Conservation (phyloP, 2,888 invertebrate species). For the Lepidonotus clava region DNA sequence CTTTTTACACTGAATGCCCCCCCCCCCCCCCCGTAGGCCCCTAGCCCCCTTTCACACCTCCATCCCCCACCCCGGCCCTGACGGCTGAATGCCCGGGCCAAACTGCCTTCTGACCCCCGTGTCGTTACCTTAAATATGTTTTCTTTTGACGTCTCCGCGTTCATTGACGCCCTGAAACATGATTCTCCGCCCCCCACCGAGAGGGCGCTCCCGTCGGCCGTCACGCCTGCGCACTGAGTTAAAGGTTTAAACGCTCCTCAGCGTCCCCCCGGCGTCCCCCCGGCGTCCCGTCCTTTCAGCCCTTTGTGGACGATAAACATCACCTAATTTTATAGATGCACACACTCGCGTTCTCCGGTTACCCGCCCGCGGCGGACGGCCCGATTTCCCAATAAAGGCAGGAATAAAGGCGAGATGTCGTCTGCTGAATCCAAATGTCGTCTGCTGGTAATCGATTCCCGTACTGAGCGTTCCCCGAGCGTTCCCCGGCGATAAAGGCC, state of each 20-base stretch:
- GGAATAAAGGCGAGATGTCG: not conserved
- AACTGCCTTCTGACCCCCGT: constrained; percentile 20
- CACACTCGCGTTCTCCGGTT: not conserved
- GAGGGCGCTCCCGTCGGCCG: not conserved
- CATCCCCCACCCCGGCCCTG: not conserved
- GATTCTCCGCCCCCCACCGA: not conserved
- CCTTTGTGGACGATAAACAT: constrained; percentile 46
- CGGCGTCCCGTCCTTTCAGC: not conserved
- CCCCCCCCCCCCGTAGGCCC: too few species aligned
- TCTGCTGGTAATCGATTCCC: not conserved
- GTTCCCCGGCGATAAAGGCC: not conserved
- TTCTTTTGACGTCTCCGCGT: constrained; percentile 35
- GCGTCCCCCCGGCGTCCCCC: not conserved
- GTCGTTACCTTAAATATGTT: constrained; percentile 41
- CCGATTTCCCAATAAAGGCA: not conserved
- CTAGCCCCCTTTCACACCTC: too few species aligned
- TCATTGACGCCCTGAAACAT: constrained; percentile 23
- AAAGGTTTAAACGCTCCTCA: constrained; percentile 36
- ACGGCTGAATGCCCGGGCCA: not conserved
- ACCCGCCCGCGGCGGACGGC: not conserved
- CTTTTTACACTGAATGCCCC: too few species aligned
- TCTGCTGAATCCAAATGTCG: not conserved
- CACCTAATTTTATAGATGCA: constrained; percentile 50
- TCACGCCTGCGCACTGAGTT: constrained; percentile 42
- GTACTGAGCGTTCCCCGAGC: not conserved